These are phyloP conservation scores for Lasioglossum figueresi DNA, from an alignment of 2,888 invertebrate genomes.

Conservation along the genomic window DNA sequence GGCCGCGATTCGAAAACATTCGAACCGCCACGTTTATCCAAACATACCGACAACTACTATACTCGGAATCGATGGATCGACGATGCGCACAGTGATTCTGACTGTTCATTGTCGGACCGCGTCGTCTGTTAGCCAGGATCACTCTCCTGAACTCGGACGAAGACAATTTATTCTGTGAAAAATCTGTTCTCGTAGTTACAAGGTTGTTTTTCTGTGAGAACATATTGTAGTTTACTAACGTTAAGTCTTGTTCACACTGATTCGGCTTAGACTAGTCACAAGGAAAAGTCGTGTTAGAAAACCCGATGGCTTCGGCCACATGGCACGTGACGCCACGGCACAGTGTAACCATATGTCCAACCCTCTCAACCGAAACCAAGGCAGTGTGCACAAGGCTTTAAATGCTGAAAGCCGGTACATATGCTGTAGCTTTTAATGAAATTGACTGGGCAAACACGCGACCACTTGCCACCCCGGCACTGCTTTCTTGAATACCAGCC, in stretches of 20 bases:
- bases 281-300: not conserved
- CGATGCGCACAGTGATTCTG: not conserved
- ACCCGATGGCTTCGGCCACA: not conserved
- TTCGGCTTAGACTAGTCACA: not conserved
- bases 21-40: not conserved
- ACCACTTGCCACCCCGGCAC: not conserved
- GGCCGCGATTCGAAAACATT: slow-evolving; percentile 8
- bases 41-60: not conserved
- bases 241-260: not conserved
- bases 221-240: not conserved
- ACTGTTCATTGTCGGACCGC: not conserved
- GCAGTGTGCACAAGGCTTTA: slow-evolving; percentile 27
- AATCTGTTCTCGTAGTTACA: not conserved
- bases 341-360: not conserved
- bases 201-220: not conserved
- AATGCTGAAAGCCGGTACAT: slow-evolving; percentile 46
- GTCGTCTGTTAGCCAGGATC: not conserved
- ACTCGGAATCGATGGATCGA: not conserved
- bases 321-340: not conserved
- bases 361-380: not conserved
- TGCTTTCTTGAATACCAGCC: slow-evolving; percentile 11
- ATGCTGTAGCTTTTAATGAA: slow-evolving; percentile 54
- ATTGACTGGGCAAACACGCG: slow-evolving; percentile 45
- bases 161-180: not conserved
- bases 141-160: not conserved